A percentile compares a stretch with the other conserved stretches of the same genome.
Evolutionary conservation across 2,113 vertebrate species (phyloP).

Genomic region (Platanista minor): DNA sequence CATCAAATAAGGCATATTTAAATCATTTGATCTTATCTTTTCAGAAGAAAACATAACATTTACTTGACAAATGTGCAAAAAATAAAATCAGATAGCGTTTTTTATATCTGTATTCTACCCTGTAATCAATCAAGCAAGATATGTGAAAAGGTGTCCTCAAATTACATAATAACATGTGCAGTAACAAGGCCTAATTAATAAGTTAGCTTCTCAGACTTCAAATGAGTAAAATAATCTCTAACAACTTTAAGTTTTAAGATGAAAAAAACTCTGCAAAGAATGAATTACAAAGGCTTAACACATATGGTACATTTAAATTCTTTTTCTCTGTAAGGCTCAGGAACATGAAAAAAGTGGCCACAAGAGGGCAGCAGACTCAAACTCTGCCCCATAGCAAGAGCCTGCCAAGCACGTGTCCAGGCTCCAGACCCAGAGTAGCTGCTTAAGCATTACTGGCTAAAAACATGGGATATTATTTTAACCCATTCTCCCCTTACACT

Average conservation of each 20-base stretch:
- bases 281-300: neutral
- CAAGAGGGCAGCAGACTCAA: constrained; percentile 77
- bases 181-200: neutral
- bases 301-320: neutral
- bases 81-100: neutral
- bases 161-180: neutral
- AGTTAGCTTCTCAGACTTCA: neutral
- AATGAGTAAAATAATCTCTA: neutral
- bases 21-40: neutral
- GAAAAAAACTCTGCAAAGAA: constrained; percentile 8
- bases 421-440: neutral
- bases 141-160: neutral
- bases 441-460: neutral
- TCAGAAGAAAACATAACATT: neutral
- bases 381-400: neutral
- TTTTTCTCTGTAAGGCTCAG: neutral
- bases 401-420: too few species aligned
- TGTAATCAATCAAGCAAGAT: neutral
- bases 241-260: neutral
- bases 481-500: neutral
- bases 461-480: neutral
- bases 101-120: neutral
- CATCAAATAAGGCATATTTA: neutral
- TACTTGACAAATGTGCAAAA: neutral
- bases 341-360: neutral